Evolutionary conservation across 2,888 invertebrate genomes (phyloP).

Genomic region (Leptogaster cylindrica): DNA sequence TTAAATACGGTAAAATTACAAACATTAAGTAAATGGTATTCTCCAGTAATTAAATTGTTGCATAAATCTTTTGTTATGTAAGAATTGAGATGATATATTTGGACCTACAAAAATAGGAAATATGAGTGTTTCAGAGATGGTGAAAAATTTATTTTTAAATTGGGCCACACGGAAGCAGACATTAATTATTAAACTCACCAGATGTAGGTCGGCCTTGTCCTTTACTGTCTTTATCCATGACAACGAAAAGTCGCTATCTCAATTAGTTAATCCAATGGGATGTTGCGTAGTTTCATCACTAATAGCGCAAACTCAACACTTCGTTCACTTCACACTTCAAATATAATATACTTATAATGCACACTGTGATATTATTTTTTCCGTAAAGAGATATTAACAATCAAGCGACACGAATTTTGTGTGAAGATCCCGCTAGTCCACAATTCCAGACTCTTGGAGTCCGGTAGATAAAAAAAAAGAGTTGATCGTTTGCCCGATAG

Average conservation of each 20-base stretch:
- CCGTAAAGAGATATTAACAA: conserved; percentile 12
- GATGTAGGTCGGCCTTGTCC: conserved; percentile 18
- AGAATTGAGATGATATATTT: neutral
- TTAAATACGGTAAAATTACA: conserved; percentile 1
- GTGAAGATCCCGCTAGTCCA: conserved; percentile 36
- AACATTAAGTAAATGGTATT: neutral
- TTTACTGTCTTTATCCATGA: conserved; percentile 8
- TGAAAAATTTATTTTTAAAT: conserved; percentile 30
- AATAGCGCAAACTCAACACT: conserved; percentile 7
- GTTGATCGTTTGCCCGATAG: conserved; percentile 15
- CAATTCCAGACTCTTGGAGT: conserved; percentile 42
- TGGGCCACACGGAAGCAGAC: neutral
- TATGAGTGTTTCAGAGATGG: conserved; percentile 12
- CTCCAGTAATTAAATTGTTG: conserved; percentile 12
- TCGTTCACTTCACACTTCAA: conserved; percentile 25
- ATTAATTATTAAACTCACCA: conserved; percentile 9
- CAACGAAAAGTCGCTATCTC: neutral
- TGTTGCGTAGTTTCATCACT: conserved; percentile 12
- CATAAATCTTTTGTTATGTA: neutral
- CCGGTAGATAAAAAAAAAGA: conserved; percentile 24
- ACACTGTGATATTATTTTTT: neutral
- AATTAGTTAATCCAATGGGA: conserved; percentile 25
- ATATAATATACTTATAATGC: too few species aligned
- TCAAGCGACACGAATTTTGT: neutral
- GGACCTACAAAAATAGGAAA: too few species aligned